phyloP scores from a whole-genome alignment of 2,888 invertebrate genomes.

The Athalia cordata region DNA sequence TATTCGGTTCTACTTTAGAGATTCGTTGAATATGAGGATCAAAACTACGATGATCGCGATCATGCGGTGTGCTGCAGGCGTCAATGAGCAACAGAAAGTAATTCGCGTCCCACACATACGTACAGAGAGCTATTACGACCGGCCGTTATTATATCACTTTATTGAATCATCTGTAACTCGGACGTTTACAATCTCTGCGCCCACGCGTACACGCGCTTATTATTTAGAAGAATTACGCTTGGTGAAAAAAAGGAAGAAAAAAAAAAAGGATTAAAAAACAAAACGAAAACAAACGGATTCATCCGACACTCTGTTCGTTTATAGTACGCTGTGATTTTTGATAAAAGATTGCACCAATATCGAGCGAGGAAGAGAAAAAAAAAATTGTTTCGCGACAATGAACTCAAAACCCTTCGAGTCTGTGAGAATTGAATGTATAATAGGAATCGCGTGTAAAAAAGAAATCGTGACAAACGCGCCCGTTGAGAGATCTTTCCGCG shows the following conservation, averaged over 20 bases:
- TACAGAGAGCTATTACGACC: conserved; percentile 19
- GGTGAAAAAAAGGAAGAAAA: conserved; percentile 26
- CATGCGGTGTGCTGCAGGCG: neutral
- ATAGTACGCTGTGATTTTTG: neutral
- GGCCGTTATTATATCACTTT: conserved; percentile 54
- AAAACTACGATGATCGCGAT: neutral
- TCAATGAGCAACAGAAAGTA: conserved; percentile 31
- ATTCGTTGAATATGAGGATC: neutral
- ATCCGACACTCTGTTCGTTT: neutral
- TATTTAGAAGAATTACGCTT: neutral
- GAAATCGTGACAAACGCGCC: conserved; percentile 44
- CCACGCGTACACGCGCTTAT: conserved; percentile 52
- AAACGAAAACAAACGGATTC: neutral
- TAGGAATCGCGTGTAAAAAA: conserved; percentile 31
- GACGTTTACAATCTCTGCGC: conserved; percentile 65
- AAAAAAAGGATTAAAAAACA: neutral
- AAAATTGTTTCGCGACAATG: neutral
- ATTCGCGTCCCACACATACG: conserved; percentile 9
- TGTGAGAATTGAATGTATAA: no score
- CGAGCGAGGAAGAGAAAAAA: conserved; percentile 44
- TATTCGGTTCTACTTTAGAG: no score
- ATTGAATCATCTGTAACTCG: conserved; percentile 57
- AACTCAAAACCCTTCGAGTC: no score
- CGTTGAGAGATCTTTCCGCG: no score
- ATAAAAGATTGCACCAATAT: conserved; percentile 19